Percentiles rank a stretch among this genome's conserved stretches.
phyloP scores from a whole-genome alignment of 1,140 invertebrate species.

The Aricia agestis region DNA sequence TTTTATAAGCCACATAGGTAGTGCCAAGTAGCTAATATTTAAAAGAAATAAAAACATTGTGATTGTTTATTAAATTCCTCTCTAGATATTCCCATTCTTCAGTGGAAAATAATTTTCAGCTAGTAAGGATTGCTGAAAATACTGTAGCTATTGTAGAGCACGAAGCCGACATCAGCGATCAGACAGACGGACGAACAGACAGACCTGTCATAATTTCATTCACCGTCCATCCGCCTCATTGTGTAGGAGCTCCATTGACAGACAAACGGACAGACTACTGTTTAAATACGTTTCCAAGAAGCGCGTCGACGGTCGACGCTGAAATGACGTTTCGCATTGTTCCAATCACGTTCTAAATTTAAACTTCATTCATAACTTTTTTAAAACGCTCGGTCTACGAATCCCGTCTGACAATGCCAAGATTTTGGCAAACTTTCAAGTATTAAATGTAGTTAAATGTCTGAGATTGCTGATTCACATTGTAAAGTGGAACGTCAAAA shows the following conservation, averaged over 20 bases:
- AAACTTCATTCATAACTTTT: conserved; percentile 3
- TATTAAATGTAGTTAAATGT: too few species aligned
- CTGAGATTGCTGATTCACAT: too few species aligned
- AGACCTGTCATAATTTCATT: conserved; percentile 3
- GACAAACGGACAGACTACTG: neutral
- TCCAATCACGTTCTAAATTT: neutral
- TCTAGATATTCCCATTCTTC: too few species aligned
- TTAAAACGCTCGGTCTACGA: too few species aligned
- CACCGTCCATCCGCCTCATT: neutral
- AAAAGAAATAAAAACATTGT: too few species aligned
- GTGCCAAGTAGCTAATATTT: too few species aligned
- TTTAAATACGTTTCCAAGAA: neutral
- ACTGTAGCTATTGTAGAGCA: neutral
- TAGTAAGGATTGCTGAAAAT: neutral
- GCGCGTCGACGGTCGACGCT: neutral
- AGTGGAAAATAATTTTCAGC: too few species aligned
- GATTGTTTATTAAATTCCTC: too few species aligned
- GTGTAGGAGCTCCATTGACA: neutral
- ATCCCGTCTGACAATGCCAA: too few species aligned
- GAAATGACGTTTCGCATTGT: conserved; percentile 1
- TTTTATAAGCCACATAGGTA: too few species aligned
- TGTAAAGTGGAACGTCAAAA: too few species aligned
- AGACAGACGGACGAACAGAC: neutral
- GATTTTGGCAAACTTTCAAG: too few species aligned
- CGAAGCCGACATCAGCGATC: neutral